A percentile compares a stretch with the other conserved stretches of the same genome.
phyloP scores from a whole-genome alignment of 2,797 vertebrate species.

The Chelon labrosus region DNA sequence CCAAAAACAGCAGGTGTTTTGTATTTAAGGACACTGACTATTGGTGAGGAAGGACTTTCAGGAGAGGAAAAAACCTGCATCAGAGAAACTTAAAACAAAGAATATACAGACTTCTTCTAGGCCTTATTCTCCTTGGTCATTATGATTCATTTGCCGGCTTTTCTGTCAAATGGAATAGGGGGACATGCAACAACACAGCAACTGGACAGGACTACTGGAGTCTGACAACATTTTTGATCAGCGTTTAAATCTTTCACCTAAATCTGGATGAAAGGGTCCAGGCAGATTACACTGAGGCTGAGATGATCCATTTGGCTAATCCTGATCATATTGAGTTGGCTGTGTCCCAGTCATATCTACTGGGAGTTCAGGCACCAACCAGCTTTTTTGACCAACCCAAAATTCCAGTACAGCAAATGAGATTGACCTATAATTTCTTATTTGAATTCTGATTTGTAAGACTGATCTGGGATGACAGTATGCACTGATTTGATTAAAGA shows the following conservation, averaged over 20 bases:
- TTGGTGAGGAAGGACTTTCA: background rate
- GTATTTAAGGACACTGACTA: background rate
- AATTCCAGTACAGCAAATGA: constrained; percentile 25
- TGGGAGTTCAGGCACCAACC: background rate
- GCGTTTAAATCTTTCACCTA: constrained; percentile 25
- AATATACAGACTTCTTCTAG: background rate
- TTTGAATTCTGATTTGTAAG: constrained; percentile 42
- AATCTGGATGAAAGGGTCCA: constrained; percentile 55
- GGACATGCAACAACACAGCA: too few species aligned
- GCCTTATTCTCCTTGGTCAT: background rate
- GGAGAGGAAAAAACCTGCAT: too few species aligned
- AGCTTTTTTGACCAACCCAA: constrained; percentile 14
- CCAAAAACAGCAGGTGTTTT: constrained; percentile 26
- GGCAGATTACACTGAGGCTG: constrained; percentile 47
- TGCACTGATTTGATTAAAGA: background rate
- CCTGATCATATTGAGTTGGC: constrained; percentile 55
- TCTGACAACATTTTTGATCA: background rate
- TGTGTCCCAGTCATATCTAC: constrained; percentile 15
- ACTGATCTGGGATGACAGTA: background rate
- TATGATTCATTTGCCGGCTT: background rate
- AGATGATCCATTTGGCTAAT: constrained; percentile 60
- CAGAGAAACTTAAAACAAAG: background rate
- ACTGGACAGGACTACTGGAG: background rate
- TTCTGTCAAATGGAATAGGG: too few species aligned
- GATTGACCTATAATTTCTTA: constrained; percentile 39